Evolutionary conservation across 2,797 vertebrate species (phyloP).

Genomic region (Danionella dracula): DNA sequence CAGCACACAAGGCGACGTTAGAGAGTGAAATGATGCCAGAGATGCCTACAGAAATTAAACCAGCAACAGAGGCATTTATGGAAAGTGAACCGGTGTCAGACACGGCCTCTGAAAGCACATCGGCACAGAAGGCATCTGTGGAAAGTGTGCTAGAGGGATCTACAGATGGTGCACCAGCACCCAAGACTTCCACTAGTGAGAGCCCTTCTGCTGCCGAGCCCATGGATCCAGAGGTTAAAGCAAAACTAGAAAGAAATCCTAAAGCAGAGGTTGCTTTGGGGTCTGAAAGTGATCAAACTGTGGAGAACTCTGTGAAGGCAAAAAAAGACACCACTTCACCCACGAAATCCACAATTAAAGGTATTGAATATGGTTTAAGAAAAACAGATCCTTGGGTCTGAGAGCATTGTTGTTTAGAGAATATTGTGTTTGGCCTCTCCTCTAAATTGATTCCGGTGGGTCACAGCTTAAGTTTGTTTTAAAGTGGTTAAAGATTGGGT

Average conservation of each 20-base stretch:
- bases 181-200: not conserved
- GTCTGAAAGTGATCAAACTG: not conserved
- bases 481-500: no score
- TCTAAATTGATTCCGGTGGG: no score
- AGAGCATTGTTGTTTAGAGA: no score
- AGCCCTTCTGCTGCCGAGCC: not conserved
- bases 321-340: not conserved
- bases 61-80: no score
- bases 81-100: no score
- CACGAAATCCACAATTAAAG: slow-evolving; percentile 18
- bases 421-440: no score
- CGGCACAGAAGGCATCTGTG: no score
- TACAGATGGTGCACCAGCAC: not conserved
- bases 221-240: not conserved
- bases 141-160: not conserved
- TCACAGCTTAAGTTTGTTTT: no score
- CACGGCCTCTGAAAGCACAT: no score
- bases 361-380: not conserved
- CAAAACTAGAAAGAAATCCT: not conserved
- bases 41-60: no score
- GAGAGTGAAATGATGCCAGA: no score
- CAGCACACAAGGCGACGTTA: no score
- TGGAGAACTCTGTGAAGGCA: not conserved
- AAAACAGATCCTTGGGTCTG: not conserved
- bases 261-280: not conserved